These are phyloP conservation scores for Dichetophora obliterata DNA, from an alignment of 2,888 invertebrate species.

Conservation along the genomic window DNA sequence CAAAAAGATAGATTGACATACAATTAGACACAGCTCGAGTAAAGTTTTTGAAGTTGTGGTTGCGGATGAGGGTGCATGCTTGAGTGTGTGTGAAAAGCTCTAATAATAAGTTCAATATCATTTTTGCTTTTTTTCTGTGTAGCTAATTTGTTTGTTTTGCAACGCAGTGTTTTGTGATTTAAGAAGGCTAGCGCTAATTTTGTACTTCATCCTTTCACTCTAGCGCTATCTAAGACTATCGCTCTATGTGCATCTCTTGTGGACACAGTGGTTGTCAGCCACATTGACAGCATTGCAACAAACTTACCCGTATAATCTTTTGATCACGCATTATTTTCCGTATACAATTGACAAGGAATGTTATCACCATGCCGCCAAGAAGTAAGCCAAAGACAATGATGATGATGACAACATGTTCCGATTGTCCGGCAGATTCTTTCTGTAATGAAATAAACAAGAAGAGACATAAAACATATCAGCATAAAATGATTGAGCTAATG, in stretches of 20 bases:
- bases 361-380: conserved; percentile 88
- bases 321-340: conserved; percentile 89
- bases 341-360: conserved; percentile 89
- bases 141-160: not conserved
- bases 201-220: not conserved
- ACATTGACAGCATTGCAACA: not conserved
- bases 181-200: not conserved
- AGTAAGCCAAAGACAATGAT: conserved; percentile 89
- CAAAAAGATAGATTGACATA: not conserved
- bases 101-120: not conserved
- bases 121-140: not conserved
- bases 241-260: not conserved
- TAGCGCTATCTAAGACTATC: not conserved
- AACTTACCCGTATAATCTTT: conserved; percentile 84
- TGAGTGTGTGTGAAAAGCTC: conserved; percentile 6
- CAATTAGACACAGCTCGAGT: not conserved
- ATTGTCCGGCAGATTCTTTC: conserved; percentile 66
- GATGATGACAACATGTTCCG: conserved; percentile 86
- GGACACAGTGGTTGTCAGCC: not conserved
- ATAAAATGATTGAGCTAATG: not conserved
- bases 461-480: conserved; percentile 6
- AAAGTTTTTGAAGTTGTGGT: not conserved
- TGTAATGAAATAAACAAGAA: conserved; percentile 48
- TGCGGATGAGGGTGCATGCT: not conserved
- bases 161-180: not conserved